Percentiles rank a stretch among this genome's conserved stretches.
phyloP scores from a whole-genome alignment of 2,113 vertebrate species.

The Puffinus mauretanicus region DNA sequence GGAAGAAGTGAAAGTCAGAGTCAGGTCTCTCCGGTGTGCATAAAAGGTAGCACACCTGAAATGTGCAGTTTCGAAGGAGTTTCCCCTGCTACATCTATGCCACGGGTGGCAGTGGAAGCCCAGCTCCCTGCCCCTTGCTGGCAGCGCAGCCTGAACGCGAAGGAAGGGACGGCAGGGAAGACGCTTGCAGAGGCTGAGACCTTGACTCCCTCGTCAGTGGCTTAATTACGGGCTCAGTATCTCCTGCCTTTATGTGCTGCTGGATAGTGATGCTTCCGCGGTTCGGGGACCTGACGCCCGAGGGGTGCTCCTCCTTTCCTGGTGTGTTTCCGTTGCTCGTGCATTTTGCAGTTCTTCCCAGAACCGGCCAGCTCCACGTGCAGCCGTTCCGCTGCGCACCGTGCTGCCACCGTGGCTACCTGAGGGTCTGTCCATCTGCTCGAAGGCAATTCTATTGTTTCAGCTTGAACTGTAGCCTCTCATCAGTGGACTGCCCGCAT shows the following conservation, averaged over 20 bases:
- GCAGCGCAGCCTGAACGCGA: accelerated
- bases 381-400: accelerated
- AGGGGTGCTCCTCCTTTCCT: accelerated
- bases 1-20: neutral
- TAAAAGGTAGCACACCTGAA: neutral
- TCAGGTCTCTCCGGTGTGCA: neutral
- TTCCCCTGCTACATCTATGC: neutral
- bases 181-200: neutral
- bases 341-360: too few relatives aligned
- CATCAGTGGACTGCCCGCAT: accelerated
- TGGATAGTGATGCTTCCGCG: accelerated
- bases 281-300: accelerated
- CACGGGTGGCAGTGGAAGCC: neutral
- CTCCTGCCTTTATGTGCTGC: neutral
- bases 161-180: neutral
- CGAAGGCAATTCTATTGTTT: accelerated
- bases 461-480: neutral
- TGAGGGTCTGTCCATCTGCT: accelerated
- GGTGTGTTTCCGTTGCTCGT: neutral
- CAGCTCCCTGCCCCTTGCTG: neutral
- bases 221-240: neutral
- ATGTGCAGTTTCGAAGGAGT: accelerated
- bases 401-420: accelerated
- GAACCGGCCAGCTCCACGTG: neutral
- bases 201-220: neutral